Base-by-base conservation (phyloP, 2,888 invertebrate genomes). In the Eurytoma adleriae region DNA sequence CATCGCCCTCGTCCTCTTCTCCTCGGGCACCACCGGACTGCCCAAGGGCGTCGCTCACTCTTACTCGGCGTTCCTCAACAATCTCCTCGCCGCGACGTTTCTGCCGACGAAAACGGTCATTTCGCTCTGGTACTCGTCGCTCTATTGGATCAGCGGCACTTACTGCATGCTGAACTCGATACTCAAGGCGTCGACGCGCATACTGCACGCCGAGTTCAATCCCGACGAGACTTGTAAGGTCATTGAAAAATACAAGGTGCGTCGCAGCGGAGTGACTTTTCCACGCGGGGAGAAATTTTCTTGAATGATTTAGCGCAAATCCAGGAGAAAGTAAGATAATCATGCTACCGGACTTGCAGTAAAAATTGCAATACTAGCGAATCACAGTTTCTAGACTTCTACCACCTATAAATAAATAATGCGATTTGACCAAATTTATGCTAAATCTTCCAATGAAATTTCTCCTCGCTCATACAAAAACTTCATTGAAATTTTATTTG, bases 11-110 rank as follows among this genome's bases (percentile, higher is more conserved):
- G 85, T 90, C 2, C 30, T 90, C 1, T 89, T 86, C 59, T 88
- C 90, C 0, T 90, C 90, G 0, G 90, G 90, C 1, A 89, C 88
- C 0, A 89, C 89, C 0, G 90, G 88, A 0, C 40, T 86, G 5
- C 88, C 90, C 0, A 90, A 90, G 48, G 88, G 86, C 1, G 86
- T 87, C 0, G 83, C 86, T 3, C 67, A 88, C 0, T 84, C 88
- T 2, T 86, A 89, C 62, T 68, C 79, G 14, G 61, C 83, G 5
- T 16, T 88, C 3, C 56, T 86, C 16, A 52, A 72, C 0, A 82
- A 84, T 61, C 18, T 83, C 20, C 52, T 67, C 18, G 5, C 59
- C 0, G 18, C 82, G n/a, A n/a, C 67, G 0, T 0, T 80, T 0
- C 0, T 67, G 13, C 7, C 74, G 5, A 0, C 7, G 0, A 52